Base-by-base conservation (phyloP, 2,888 invertebrate genomes). In the Melikaiella ostensackeni region DNA sequence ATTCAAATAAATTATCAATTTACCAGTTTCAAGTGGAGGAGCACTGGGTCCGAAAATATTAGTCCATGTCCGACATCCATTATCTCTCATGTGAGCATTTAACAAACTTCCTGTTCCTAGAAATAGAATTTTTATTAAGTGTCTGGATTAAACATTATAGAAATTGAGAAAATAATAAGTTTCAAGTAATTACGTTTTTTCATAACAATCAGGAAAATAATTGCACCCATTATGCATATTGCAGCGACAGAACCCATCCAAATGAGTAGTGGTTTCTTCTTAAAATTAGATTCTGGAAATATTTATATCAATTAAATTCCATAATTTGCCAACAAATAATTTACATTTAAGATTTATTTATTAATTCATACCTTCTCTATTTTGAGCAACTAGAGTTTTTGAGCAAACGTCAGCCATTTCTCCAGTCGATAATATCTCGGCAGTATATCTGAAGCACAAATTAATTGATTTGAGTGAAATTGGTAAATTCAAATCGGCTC, bases 21-120 rank as follows among this genome's bases (percentile, higher is more conserved):
- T 75, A 89, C 88, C 86, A 76, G 81, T 85, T 78, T 88, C 89
- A 46, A 83, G 82, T n/a, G 88, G 87, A 8, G 89, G 89, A 13
- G 89, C 89, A 70, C 82, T 87, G 2, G 89, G 88, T 77, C 82
- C 81, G 46, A 80, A 82, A 50, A 70, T 77, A 76, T 82, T 77
- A 50, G 75, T 76, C 74, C 76, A 78, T 16, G 81, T 80, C 74
- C 80, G 80, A 35, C 80, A 74, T 19, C 79, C 76, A n/a, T 77
- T 82, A 21, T 66, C 77, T 66, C 50, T 79, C 46, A 76, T 79
- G 30, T 77, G 79, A 11, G 78, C 75, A 74, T 80, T 79, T 73
- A 82, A 80, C 75, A 81, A 77, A 42, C 74, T 76, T 62, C 77
- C 57, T 63, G 79, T 79, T 66, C 77, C 82, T 82, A 64, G 55